Evolutionary conservation across 1,140 invertebrate genomes (phyloP), one percentile per base, ranked within the genome.

Genomic region (Drosophila pseudoobscura): DNA sequence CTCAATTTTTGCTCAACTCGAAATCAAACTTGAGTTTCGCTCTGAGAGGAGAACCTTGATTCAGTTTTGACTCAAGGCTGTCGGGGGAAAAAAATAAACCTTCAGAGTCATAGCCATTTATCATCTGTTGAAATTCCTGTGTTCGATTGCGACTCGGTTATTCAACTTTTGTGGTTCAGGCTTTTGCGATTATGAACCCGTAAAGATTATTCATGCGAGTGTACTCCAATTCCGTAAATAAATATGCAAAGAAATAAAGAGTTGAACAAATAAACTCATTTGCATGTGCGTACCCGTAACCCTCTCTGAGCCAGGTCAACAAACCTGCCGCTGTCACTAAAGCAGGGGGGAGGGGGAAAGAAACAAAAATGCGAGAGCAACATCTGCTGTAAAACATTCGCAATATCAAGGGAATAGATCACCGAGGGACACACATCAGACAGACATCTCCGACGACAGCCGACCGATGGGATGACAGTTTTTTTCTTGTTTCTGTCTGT

Each of bases 141-240:
- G 11, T 13, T 63, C 63, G 64, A 57, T 35, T 70, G 63, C 45
- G 52, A n/a, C 66, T 44, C 13, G 66, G 64, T 47, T 70, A 44
- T 70, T 70, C 63, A 70, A 70, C 66, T 69, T 11, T 39, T 69
- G 45, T 69, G 64, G 45, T 69, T 70, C 35, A 69, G 45, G 51
- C 51, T 9, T 31, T 31, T 11, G 50, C 62, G 35, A 69, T 69
- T 53, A 68, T 56, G 63, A 65, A 56, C 61, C 68, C 66, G 52
- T 69, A 69, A 70, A 70, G 69, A 69, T 70, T 57, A 70, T 69
- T 69, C 64, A 69, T 69, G 35, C 35, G 11, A 39, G 35, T 39
- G 35, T 39, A 70, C 66, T 69, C 66, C 66, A 70, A 70, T 70
- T 70, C 66, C 66, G 66, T 50, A 69, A 69, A 70, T 70, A 70